These are phyloP conservation scores for Chelonus insularis DNA, from an alignment of 1,140 invertebrate species.

Conservation along the genomic window DNA sequence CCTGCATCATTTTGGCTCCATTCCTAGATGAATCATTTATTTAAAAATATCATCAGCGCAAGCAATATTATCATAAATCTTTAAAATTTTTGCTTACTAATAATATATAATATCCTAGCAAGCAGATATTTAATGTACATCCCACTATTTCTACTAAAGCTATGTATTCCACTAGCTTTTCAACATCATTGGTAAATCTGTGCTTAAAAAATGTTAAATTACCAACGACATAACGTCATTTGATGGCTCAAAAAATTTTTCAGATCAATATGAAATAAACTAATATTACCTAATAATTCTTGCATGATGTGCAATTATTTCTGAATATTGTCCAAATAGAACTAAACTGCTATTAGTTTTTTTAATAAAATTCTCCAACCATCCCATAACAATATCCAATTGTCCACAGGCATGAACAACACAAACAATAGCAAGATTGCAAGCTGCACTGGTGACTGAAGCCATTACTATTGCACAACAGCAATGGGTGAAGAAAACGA, in stretches of 20 bases:
- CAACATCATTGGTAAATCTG: too few species aligned
- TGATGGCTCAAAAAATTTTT: slow-evolving; percentile 4
- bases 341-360: neutral
- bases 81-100: slow-evolving; percentile 12
- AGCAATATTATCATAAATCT: too few species aligned
- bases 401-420: slow-evolving; percentile 43
- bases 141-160: slow-evolving; percentile 27
- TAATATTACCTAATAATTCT: neutral
- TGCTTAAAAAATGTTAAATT: too few species aligned
- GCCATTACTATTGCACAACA: slow-evolving; percentile 6
- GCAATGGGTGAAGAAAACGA: slow-evolving; percentile 12
- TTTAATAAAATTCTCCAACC: slow-evolving; percentile 14
- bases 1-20: slow-evolving; percentile 32
- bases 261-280: neutral
- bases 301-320: slow-evolving; percentile 24
- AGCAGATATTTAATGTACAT: slow-evolving; percentile 31
- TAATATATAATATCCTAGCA: slow-evolving; percentile 35
- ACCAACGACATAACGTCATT: too few species aligned
- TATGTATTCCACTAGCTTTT: slow-evolving; percentile 29
- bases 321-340: neutral
- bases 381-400: slow-evolving; percentile 36
- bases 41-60: too few species aligned
- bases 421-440: slow-evolving; percentile 39
- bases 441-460: slow-evolving; percentile 17
- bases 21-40: slow-evolving; percentile 32